Conservation (phyloP, 2,888 invertebrate species). For the Eupelmus urozonus region DNA sequence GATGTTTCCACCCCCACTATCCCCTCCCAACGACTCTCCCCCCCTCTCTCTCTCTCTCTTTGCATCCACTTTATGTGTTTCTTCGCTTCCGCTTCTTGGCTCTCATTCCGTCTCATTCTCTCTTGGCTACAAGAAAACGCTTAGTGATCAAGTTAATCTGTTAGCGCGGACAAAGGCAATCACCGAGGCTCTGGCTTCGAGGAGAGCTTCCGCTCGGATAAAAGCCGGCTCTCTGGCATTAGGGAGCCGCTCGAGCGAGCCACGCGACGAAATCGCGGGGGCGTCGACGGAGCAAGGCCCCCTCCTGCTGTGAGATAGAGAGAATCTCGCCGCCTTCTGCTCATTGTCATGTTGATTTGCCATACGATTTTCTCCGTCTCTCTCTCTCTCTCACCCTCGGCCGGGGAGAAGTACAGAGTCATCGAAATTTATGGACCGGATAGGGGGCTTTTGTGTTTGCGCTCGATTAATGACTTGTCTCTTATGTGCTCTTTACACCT, state of each 20-base stretch:
- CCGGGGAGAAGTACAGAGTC: constrained; percentile 44
- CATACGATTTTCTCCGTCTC: constrained; percentile 1
- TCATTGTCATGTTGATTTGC: constrained; percentile 58
- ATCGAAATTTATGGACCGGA: constrained; percentile 57
- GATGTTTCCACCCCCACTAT: constrained; percentile 63
- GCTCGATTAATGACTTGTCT: background rate
- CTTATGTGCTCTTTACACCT: background rate
- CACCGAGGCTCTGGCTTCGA: constrained; percentile 25
- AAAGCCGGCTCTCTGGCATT: background rate
- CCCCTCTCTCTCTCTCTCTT: constrained; percentile 55
- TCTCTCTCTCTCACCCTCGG: background rate
- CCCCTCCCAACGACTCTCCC: constrained; percentile 69
- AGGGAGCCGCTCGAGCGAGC: constrained; percentile 60
- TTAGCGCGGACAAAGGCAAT: constrained; percentile 58
- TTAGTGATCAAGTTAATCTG: constrained; percentile 60
- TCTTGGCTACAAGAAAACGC: constrained; percentile 43
- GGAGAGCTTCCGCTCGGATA: constrained; percentile 33
- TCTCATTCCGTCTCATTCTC: background rate
- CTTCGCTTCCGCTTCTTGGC: constrained; percentile 20
- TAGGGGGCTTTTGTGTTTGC: no score
- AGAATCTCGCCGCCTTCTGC: constrained; percentile 40
- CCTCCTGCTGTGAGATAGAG: background rate
- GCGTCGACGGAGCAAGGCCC: constrained; percentile 41
- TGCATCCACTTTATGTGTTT: constrained; percentile 44
- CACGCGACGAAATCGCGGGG: constrained; percentile 58